These are phyloP conservation scores for Lamellibrachia columna DNA, from an alignment of 2,888 invertebrate species.

Conservation along the genomic window DNA sequence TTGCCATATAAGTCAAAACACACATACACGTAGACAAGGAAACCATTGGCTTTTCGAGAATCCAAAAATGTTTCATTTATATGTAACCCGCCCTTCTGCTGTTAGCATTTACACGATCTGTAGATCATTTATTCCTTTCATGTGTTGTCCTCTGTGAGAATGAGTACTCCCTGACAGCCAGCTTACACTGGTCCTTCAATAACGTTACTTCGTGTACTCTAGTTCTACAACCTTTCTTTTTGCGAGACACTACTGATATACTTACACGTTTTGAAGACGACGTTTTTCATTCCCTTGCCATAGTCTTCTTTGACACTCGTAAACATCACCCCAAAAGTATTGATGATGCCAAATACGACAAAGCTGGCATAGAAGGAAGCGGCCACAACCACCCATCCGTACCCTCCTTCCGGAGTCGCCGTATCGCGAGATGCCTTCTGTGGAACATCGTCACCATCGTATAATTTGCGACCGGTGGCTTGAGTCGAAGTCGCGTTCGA, in stretches of 20 bases:
- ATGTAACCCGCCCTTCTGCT: no score
- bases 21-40: no score
- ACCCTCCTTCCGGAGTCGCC: slow-evolving; percentile 55
- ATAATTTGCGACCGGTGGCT: not conserved
- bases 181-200: no score
- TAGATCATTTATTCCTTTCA: no score
- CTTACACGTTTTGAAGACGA: slow-evolving; percentile 39
- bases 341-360: slow-evolving; percentile 83
- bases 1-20: no score
- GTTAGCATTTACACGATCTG: no score
- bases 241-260: not conserved
- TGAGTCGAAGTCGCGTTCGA: not conserved
- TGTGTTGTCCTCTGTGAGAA: no score
- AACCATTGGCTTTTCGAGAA: no score
- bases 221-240: not conserved
- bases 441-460: not conserved
- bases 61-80: no score
- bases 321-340: slow-evolving; percentile 82
- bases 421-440: not conserved
- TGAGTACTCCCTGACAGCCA: no score
- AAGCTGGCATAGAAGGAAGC: slow-evolving; percentile 49
- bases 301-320: slow-evolving; percentile 73
- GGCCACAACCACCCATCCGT: slow-evolving; percentile 59
- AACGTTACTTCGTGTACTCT: no score
- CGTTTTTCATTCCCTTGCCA: slow-evolving; percentile 71